Base-by-base conservation (phyloP, 92 coral and sea anemone genomes). In the Phymanthus crucifer region DNA sequence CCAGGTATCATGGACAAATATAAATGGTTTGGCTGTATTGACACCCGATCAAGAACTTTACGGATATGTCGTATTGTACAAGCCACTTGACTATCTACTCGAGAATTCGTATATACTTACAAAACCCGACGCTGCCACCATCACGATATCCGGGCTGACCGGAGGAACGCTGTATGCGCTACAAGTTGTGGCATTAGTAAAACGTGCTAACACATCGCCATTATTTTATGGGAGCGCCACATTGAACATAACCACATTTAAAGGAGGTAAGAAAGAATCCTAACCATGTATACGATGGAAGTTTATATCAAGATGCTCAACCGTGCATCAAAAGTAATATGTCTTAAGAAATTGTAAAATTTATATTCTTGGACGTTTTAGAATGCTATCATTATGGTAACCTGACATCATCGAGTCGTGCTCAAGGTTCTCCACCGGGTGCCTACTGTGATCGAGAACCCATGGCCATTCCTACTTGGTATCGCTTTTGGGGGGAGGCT, bases 401-500 rank as follows among this genome's bases (percentile, higher is more conserved):
- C 10, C 34, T 61, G 32, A 61, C 68, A 61, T 24, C 68, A 54
- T 4, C 8, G 27, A 54, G 26, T 6, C 26, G 68, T 11, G 16
- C 68, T 27, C 68, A 61, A 61, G 33, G 33, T 24, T 33, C 68
- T 0, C 68, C 32, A 61, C 34, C 13, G 27, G 34, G 34, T 61
- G 9, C 7, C 4, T 0, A 7, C 19, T 61, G 68, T 61, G 68
- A 61, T 26, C 68, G 27, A 11, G 14, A 24, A 2, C 0, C 8
- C 4, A 29, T 27, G 16, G 16, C 26, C 68, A 21, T 18, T 36
- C 66, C 43, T 10, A 70, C 47, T 23, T 81, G 85, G 85, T 81
- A 81, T 69, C 75, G 85, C 4, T 71, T 54, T 40, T n/a, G 37
- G 17, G 85, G 79, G 5, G 57, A 19, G 43, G 79, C 85, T 31